Base-by-base conservation (phyloP, 1,140 invertebrate species). In the Limonius californicus region DNA sequence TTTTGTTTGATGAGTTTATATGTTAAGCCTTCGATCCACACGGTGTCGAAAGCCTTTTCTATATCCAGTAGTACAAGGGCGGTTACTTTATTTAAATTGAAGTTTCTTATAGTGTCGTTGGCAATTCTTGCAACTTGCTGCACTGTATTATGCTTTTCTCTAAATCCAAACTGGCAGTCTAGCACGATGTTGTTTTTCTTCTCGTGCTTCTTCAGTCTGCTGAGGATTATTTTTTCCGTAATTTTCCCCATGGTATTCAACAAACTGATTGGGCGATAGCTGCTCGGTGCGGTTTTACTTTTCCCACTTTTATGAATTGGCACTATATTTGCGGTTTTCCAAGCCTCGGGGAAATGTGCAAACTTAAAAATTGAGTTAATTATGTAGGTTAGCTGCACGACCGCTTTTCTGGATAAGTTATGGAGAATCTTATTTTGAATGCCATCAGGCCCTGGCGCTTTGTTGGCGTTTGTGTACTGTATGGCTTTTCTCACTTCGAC, bases 131-230 rank as follows among this genome's bases (percentile, higher is more conserved):
- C 45, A 2, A 78, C 20, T 61, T 79, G 77, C 54, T 77, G 70
- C 0, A 68, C 66, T 0, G 77, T 79, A 7, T 57, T 70, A 20
- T 76, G 72, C 9, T 57, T 50, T 23, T 19, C 21, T 67, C 73
- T 67, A 39, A 81, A 80, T 0, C 75, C 77, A 65, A 77, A 79
- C 61, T 80, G 76, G 6, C 73, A 35, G 54, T 71, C 57, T 0
- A 61, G 57, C 6, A 71, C 62, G 1, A 70, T 66, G 6, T 71
- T 67, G 1, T 68, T 50, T 47, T 59, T 35, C 14, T 53, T 32
- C 16, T 69, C 60, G 19, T 27, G 4, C 30, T 55, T 32, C 6
- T 32, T 14, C 2, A 55, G 20, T 27, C 15, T 2, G 1, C 12
- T n/a, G 27, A 55, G 2, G 1, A 55, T 14, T 2, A 55, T 2